phyloP scores from a whole-genome alignment of 2,113 vertebrate species.

The Microcebus griseorufus region DNA sequence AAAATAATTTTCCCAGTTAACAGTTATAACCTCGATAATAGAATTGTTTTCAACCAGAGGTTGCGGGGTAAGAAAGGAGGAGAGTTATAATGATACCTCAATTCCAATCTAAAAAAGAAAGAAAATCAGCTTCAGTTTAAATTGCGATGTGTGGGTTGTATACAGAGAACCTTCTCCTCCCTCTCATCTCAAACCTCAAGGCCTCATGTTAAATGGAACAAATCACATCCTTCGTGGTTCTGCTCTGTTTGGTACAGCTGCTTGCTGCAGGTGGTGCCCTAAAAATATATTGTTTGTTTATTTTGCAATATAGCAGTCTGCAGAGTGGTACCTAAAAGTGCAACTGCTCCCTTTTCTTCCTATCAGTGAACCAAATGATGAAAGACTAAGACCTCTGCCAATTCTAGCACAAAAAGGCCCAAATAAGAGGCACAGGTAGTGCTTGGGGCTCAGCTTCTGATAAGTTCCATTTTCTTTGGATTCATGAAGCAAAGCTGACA shows the following conservation, averaged over 20 bases:
- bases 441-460: background rate
- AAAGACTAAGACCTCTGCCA: constrained; percentile 27
- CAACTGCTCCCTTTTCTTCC: background rate
- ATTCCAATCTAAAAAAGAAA: constrained; percentile 59
- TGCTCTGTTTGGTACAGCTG: constrained; percentile 80
- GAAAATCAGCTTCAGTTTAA: constrained; percentile 59
- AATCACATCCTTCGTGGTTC: constrained; percentile 75
- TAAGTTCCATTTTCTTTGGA: constrained; percentile 61
- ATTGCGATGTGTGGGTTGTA: background rate
- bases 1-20: constrained; percentile 75
- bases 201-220: constrained; percentile 77
- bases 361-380: constrained; percentile 10
- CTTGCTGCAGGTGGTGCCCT: constrained; percentile 80
- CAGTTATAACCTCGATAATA: constrained; percentile 73
- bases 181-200: constrained; percentile 59
- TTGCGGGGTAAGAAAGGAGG: constrained; percentile 42
- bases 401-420: constrained; percentile 16
- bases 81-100: constrained; percentile 70
- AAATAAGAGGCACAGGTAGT: constrained; percentile 20
- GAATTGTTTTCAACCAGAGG: constrained; percentile 71
- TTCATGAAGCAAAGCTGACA: constrained; percentile 50
- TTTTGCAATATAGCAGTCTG: constrained; percentile 72
- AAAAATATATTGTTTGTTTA: constrained; percentile 82
- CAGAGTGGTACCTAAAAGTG: constrained; percentile 65
- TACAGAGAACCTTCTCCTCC: constrained; percentile 61